phyloP scores from a whole-genome alignment of 2,113 vertebrate species.

The Carassius carassius region DNA sequence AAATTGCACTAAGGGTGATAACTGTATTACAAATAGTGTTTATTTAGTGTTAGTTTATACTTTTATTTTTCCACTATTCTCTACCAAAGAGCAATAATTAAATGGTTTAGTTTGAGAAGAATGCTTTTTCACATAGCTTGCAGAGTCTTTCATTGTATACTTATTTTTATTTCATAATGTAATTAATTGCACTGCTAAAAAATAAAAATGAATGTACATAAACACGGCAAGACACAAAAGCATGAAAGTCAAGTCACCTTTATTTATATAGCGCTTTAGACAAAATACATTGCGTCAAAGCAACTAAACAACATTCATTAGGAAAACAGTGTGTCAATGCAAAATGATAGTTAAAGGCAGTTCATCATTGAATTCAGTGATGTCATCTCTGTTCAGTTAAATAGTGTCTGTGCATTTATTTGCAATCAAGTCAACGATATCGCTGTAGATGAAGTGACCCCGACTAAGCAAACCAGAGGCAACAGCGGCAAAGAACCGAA shows the following conservation, averaged over 20 bases:
- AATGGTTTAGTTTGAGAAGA: constrained; percentile 39
- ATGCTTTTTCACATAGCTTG: constrained; percentile 29
- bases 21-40: constrained; percentile 41
- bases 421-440: too few species aligned
- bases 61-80: constrained; percentile 26
- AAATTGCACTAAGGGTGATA: constrained; percentile 49
- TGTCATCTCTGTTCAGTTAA: too few species aligned
- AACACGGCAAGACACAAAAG: background rate
- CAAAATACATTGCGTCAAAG: too few species aligned
- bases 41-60: constrained; percentile 39
- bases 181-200: constrained; percentile 47
- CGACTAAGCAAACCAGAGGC: too few species aligned
- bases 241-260: constrained; percentile 3
- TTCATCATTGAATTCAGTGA: too few species aligned
- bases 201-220: constrained; percentile 41
- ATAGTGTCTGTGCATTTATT: too few species aligned
- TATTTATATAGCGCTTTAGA: too few species aligned
- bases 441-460: too few species aligned
- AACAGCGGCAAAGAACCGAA: too few species aligned
- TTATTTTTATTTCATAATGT: constrained; percentile 14
- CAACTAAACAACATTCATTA: too few species aligned
- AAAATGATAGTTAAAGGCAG: too few species aligned
- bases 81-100: constrained; percentile 10
- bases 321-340: too few species aligned
- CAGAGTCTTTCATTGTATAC: constrained; percentile 19